Percentiles rank a stretch among this genome's conserved stretches.
These are phyloP conservation scores for Lamprologus callipterus DNA, from an alignment of 2,113 vertebrate genomes.

Conservation along the genomic window DNA sequence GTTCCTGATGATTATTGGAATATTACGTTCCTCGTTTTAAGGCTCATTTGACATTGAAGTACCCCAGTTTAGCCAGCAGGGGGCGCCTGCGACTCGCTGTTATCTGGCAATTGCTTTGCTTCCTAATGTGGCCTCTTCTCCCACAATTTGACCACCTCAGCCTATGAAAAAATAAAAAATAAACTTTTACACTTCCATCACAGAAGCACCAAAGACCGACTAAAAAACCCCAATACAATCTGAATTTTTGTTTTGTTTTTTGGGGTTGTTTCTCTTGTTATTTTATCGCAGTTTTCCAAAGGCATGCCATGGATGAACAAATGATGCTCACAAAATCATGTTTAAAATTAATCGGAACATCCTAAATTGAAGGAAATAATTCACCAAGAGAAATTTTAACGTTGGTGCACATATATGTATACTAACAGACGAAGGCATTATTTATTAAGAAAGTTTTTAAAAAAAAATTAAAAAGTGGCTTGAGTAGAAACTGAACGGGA, in stretches of 20 bases:
- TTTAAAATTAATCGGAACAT: background rate
- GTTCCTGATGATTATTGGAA: background rate
- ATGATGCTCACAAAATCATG: background rate
- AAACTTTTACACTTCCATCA: background rate
- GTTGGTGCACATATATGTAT: background rate
- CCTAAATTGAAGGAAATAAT: background rate
- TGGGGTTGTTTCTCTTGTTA: background rate
- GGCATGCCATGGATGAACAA: background rate
- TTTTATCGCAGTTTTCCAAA: background rate
- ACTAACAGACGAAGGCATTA: background rate
- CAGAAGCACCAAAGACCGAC: background rate
- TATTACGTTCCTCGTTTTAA: background rate
- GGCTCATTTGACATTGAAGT: background rate
- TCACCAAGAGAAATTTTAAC: background rate
- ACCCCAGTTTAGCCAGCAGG: slow-evolving; percentile 9
- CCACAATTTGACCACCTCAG: slow-evolving; percentile 24
- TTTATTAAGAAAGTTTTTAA: background rate
- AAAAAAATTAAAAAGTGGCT: background rate
- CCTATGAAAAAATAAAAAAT: background rate
- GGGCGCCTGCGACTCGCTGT: slow-evolving; percentile 60
- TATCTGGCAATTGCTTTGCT: background rate
- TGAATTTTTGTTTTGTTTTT: background rate
- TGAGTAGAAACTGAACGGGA: background rate
- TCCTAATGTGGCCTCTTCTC: slow-evolving; percentile 16
- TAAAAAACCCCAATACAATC: fast-evolving